Conservation (phyloP, 2,888 invertebrate species). For the Pilophorus perplexus region DNA sequence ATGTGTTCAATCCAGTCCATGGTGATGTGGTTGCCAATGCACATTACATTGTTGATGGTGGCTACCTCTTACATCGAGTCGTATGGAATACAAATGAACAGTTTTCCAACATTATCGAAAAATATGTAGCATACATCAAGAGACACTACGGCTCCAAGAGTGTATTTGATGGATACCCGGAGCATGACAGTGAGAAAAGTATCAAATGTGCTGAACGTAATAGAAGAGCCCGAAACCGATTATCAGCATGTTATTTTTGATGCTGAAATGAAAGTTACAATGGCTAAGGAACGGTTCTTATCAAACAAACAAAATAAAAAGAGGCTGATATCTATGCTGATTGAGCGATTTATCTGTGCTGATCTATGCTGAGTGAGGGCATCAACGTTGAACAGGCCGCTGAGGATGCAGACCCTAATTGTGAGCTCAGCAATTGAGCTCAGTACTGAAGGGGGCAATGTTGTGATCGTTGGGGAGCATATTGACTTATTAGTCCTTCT, state of each 20-base stretch:
- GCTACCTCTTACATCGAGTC: conserved; percentile 16
- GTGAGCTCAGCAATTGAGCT: too few species aligned
- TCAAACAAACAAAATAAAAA: too few species aligned
- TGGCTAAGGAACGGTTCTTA: too few species aligned
- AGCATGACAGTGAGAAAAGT: not conserved
- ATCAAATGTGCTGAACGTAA: not conserved
- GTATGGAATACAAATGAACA: conserved; percentile 9
- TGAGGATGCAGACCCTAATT: conserved; percentile 19
- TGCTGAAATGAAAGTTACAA: too few species aligned
- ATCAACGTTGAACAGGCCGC: conserved; percentile 4
- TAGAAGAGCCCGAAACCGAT: not conserved
- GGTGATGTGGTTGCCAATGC: not conserved
- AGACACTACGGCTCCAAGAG: not conserved
- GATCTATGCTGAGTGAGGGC: too few species aligned
- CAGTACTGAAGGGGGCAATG: too few species aligned
- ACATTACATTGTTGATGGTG: conserved; percentile 12
- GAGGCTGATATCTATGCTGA: conserved; percentile 5
- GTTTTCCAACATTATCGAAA: not conserved
- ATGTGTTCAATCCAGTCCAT: not conserved
- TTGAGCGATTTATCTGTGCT: not conserved
- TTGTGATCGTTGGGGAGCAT: too few species aligned
- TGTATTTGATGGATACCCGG: conserved; percentile 21
- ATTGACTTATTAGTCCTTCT: too few species aligned
- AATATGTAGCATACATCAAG: not conserved
- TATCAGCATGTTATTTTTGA: too few species aligned